Evolutionary conservation across 2,888 invertebrate species (phyloP).

Genomic region (Tyria jacobaeae): DNA sequence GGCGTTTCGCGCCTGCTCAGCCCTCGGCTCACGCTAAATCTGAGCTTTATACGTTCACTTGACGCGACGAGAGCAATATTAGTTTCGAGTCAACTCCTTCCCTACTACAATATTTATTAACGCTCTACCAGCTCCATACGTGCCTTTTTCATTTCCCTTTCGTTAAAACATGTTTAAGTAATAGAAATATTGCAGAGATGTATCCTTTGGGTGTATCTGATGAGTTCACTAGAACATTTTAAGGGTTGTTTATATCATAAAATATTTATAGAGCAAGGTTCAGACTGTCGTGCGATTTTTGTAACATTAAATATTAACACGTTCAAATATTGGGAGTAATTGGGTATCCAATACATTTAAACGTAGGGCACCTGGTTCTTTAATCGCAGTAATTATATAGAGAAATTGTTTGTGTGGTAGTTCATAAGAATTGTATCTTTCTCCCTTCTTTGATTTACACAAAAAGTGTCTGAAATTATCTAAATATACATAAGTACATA

Average conservation of each 20-base stretch:
- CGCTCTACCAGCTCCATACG: slow-evolving; percentile 66
- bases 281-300: background rate
- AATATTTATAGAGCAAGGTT: slow-evolving; percentile 27
- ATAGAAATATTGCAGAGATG: slow-evolving; percentile 34
- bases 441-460: background rate
- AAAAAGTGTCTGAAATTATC: too few relatives aligned
- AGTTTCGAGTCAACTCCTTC: slow-evolving; percentile 83
- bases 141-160: slow-evolving; percentile 61
- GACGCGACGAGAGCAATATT: slow-evolving; percentile 86
- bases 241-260: slow-evolving; percentile 22
- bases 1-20: slow-evolving; percentile 83
- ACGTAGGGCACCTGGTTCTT: background rate
- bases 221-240: slow-evolving; percentile 20
- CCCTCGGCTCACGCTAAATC: slow-evolving; percentile 84
- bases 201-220: slow-evolving; percentile 14
- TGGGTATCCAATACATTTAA: background rate
- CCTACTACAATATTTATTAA: slow-evolving; percentile 85
- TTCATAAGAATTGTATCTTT: too few relatives aligned
- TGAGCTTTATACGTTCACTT: slow-evolving; percentile 87
- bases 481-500: background rate
- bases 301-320: background rate
- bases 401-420: background rate
- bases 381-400: background rate
- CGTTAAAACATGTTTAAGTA: slow-evolving; percentile 60
- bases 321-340: background rate